Evolutionary conservation across 2,113 vertebrate genomes (phyloP).

Genomic region (Tauraco erythrolophus): DNA sequence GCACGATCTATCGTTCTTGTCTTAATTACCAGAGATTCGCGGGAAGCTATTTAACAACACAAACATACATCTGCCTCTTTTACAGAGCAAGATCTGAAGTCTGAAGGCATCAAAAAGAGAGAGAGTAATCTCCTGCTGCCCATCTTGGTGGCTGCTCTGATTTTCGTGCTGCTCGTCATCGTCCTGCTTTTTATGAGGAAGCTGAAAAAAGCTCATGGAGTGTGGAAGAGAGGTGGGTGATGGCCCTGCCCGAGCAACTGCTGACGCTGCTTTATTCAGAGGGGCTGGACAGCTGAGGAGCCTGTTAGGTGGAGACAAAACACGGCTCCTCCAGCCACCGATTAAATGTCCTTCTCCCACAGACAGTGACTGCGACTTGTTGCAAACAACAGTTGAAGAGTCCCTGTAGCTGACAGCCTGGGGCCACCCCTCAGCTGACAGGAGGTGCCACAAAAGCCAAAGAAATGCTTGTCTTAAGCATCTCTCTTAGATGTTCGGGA

Average conservation of each 20-base stretch:
- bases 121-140: slow-evolving; percentile 77
- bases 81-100: neutral
- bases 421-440: neutral
- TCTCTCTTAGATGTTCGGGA: neutral
- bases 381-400: neutral
- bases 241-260: no score
- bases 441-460: neutral
- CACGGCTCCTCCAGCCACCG: neutral
- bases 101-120: neutral
- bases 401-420: neutral
- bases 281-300: neutral
- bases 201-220: slow-evolving; percentile 83
- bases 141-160: slow-evolving; percentile 83
- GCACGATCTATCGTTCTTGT: rapidly evolving
- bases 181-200: slow-evolving; percentile 86
- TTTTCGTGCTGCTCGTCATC: slow-evolving; percentile 81
- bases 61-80: neutral
- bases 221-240: slow-evolving; percentile 88
- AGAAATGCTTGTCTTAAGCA: neutral
- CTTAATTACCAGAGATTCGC: neutral
- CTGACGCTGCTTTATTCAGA: neutral
- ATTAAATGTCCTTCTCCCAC: neutral
- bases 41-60: neutral
- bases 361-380: neutral
- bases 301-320: neutral